Base-by-base conservation (phyloP, 2,113 vertebrate genomes). In the Chloropsis hardwickii region DNA sequence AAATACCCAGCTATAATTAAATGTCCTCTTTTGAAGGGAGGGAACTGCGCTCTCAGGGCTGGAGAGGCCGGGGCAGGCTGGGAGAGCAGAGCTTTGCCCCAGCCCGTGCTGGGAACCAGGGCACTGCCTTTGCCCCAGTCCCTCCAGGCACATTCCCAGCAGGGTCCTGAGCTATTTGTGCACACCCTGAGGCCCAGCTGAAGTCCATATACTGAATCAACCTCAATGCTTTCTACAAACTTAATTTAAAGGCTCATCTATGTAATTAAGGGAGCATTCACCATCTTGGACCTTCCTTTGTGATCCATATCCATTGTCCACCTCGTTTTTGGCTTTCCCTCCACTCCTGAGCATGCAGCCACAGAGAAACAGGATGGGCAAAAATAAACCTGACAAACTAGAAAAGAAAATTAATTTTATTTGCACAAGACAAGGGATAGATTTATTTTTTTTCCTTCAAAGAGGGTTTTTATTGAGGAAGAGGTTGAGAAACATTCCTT, bases 1-100 rank as follows among this genome's bases (percentile, higher is more conserved):
- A 98, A 97, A 97, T 97, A 95, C 83, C 78, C 74, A 37, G 67
- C 88, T 97, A 95, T 97, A 97, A 98, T 97, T 98, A 96, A 97
- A 98, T 96, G 72, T 97, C 96, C 96, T 96, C 91, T 93, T 97
- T 92, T 89, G 92, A 92, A 90, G 97, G 95, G 83, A 97, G 53
- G 53, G 85, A 97, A 21, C 71, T 93, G 84, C 92, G 83, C 95
- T 81, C 82, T 58, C 71, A 95, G 92, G 80, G 57, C 47, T 95
- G 95, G 83, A 70, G 95, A 96, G 95, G 92, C 94, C 97, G 95
- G 56, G 44, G 73, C 67, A 85, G 82, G 85, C 84, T 92, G 95
- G 93, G 96, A 97, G 94, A 96, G 87, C 69, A 88, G 40, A 94
- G 17, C 29, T 74, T 73, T 73, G 74, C 60, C 70, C 33, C 6